Base-by-base conservation (phyloP, 2,113 vertebrate genomes). In the Heterotis niloticus region DNA sequence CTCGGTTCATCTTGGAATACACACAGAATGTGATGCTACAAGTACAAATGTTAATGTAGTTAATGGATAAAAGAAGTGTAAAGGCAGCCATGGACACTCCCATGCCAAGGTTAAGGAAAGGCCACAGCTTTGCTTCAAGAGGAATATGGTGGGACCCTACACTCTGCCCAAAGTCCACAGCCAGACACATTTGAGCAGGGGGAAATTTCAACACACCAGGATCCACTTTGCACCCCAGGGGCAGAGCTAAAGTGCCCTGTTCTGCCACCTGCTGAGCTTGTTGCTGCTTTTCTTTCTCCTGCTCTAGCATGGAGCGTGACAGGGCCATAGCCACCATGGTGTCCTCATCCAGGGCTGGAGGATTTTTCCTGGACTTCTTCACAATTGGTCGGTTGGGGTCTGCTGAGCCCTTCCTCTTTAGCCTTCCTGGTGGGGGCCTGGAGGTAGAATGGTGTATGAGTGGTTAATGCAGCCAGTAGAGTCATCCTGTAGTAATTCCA, bases 321-420 rank as follows among this genome's bases (percentile, higher is more conserved):
- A 98, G 87, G 70, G 96, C 96, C 93, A 98, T 84, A 69, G 96
- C 98, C 84, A 98, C 88, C 91, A 94, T 86, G 78, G 96, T 86
- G 80, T 97, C 94, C 86, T 98, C 96, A 0, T 95, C 94, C 11
- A 91, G 78, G 0, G 73, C 71, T 20, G 90, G 87, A 0, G 83
- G 57, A 85, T 90, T 90, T 75, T 82, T 92, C 78, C 91, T 95
- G 84, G 81, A 83, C 60, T 82, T 95, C 90, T 95, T 96, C 86
- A 85, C 94, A 4, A 65, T 87, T 0, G 86, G 89, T 17, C 87
- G 84, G 28, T 80, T 84, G 18, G 89, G 85, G 1, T 73, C 88
- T 24, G 84, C 62, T 4, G 86, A 74, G n/a, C 83, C 90, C 87
- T 93, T 95, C 82, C 94, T 87, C 87, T 97, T 88, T 64, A 74